A percentile compares a stretch with the other conserved stretches of the same genome.
These are phyloP conservation scores for Brachionus rubens DNA, from an alignment of 1,140 invertebrate genomes.

Conservation along the genomic window DNA sequence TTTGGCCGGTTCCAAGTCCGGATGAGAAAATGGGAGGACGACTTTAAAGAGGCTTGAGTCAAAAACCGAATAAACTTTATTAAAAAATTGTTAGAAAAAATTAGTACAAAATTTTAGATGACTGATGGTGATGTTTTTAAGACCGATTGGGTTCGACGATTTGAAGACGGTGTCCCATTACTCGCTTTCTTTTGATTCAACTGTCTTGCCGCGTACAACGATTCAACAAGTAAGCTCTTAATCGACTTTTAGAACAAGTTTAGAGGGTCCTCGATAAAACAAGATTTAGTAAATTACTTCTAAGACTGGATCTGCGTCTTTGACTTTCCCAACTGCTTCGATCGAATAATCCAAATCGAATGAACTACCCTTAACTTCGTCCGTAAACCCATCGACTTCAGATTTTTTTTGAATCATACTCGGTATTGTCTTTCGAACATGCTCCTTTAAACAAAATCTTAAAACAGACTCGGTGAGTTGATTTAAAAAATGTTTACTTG, in stretches of 20 bases:
- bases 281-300: neutral
- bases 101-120: too few relatives aligned
- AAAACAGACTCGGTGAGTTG: neutral
- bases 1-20: too few relatives aligned
- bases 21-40: too few relatives aligned
- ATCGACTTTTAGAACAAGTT: neutral
- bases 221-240: neutral
- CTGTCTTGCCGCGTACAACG: neutral
- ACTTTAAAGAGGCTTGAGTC: too few relatives aligned
- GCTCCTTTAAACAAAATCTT: slow-evolving; percentile 3
- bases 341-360: slow-evolving; percentile 44
- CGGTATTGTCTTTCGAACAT: slow-evolving; percentile 23
- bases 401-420: neutral
- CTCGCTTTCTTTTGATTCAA: neutral
- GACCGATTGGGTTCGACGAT: neutral
- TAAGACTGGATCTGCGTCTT: neutral
- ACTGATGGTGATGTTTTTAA: too few relatives aligned
- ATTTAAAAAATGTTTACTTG: slow-evolving; percentile 5
- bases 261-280: neutral
- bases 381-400: neutral
- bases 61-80: too few relatives aligned
- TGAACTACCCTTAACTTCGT: neutral
- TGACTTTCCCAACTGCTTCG: slow-evolving; percentile 15
- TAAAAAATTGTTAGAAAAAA: too few relatives aligned
- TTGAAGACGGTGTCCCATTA: too few relatives aligned